Evolutionary conservation across 2,797 vertebrate genomes (phyloP), one percentile per base, ranked within the genome.

Genomic region (Buphagus erythrorhynchus): DNA sequence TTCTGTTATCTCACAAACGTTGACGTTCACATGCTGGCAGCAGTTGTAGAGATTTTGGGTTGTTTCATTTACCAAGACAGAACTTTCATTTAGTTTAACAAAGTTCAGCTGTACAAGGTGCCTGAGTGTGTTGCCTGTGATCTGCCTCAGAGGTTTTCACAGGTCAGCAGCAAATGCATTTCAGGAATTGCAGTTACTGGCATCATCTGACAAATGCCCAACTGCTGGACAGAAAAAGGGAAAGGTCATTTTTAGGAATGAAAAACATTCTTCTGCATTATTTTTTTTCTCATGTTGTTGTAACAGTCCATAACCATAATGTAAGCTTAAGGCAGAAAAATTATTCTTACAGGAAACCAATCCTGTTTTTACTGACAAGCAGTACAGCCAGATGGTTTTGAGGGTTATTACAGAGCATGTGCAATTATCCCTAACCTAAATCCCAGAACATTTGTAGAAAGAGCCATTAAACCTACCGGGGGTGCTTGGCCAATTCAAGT

Each of bases 211-310:
- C 54, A 84, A 88, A 36, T 86, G 38, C 57, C 36, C 1, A 3
- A 45, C 45, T 73, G 62, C 52, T 71, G 67, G 16, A 79, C 59
- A 81, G 91, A 95, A 69, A 81, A 92, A 46, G 46, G 20, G 51
- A 92, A 94, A 95, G 80, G 52, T 79, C 92, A 90, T 67, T 96
- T 96, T 92, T 49, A 88, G 86, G 67, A 95, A 96, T 67, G 48
- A 92, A 76, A 89, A 77, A 20, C 24, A 77, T 48, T 58, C 4
- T 51, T 80, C 22, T 43, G 36, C 42, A 87, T 46, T 85, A 40
- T 2, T 91, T 94, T 31, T 86, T 71, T 90, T 24, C 49, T 74
- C 17, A 71, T 36, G n/a, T 52, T 78, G 28, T n/a, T 91, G 16
- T 29, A 79, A 87, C 19, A 26, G 73, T 58, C 57, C 26, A 12